These are phyloP conservation scores for Crepidodera aurea DNA, from an alignment of 2,888 invertebrate species.

Conservation along the genomic window DNA sequence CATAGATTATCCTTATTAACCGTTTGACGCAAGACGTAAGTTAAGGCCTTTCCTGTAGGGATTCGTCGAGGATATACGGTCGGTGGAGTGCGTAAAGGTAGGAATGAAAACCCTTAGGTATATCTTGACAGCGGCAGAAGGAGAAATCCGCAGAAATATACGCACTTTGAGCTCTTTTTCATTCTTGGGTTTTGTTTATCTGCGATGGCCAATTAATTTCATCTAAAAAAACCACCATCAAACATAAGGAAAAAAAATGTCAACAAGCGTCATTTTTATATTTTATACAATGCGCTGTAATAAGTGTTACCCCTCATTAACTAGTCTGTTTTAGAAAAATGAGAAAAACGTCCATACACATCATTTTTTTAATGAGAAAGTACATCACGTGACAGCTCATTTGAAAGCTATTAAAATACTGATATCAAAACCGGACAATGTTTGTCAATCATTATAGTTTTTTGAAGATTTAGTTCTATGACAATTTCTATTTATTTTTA, in stretches of 20 bases:
- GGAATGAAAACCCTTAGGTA: conserved; percentile 28
- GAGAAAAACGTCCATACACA: no score
- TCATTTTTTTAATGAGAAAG: no score
- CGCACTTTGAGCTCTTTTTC: neutral
- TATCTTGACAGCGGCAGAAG: conserved; percentile 17
- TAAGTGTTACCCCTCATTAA: no score
- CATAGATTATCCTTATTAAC: conserved; percentile 43
- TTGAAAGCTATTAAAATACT: no score
- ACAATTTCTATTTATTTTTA: no score
- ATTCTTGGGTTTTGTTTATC: neutral
- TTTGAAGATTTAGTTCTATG: no score
- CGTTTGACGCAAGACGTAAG: conserved; percentile 37
- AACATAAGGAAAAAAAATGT: neutral
- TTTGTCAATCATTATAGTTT: no score
- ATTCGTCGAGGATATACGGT: conserved; percentile 33
- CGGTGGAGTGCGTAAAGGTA: conserved; percentile 33
- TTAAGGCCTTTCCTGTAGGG: conserved; percentile 35
- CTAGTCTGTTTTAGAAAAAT: no score
- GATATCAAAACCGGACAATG: no score
- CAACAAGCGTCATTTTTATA: neutral
- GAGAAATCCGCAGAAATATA: conserved; percentile 22
- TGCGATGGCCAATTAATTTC: neutral
- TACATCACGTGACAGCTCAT: no score
- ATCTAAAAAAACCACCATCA: neutral
- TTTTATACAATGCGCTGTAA: no score